These are phyloP conservation scores for Buceros bicornis DNA, from an alignment of 2,797 vertebrate species.

Conservation along the genomic window DNA sequence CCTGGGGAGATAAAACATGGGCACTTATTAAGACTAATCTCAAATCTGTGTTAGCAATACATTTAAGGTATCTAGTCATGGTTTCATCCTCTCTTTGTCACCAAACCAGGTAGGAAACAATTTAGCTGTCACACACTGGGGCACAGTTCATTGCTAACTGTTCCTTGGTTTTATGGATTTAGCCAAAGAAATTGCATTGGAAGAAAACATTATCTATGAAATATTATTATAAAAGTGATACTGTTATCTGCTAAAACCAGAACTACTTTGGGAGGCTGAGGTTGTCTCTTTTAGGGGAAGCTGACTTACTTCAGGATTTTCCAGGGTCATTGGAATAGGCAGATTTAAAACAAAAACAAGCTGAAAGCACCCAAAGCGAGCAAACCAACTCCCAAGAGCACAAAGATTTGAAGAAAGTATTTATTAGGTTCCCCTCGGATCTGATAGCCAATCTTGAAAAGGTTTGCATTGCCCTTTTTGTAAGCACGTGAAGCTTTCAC, in stretches of 20 bases:
- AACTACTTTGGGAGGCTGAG: not conserved
- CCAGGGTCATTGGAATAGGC: not conserved
- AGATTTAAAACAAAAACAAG: not conserved
- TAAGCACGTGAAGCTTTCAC: not conserved
- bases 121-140: not conserved
- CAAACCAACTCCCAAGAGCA: not conserved
- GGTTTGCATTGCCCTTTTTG: not conserved
- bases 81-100: not conserved
- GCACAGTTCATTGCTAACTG: not conserved
- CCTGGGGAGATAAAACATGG: not conserved
- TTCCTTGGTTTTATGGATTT: not conserved
- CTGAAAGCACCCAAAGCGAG: not conserved
- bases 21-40: not conserved
- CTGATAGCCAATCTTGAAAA: not conserved
- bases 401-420: not conserved
- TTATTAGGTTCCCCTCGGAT: not conserved
- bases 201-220: not conserved
- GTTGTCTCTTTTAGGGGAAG: not conserved
- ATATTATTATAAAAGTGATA: not conserved
- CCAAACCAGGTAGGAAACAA: not conserved
- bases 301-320: not conserved
- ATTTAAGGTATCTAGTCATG: not conserved
- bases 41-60: not conserved
- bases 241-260: not conserved
- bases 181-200: not conserved